Base-by-base conservation (phyloP, 2,888 invertebrate genomes). In the Melanostoma mellinum region DNA sequence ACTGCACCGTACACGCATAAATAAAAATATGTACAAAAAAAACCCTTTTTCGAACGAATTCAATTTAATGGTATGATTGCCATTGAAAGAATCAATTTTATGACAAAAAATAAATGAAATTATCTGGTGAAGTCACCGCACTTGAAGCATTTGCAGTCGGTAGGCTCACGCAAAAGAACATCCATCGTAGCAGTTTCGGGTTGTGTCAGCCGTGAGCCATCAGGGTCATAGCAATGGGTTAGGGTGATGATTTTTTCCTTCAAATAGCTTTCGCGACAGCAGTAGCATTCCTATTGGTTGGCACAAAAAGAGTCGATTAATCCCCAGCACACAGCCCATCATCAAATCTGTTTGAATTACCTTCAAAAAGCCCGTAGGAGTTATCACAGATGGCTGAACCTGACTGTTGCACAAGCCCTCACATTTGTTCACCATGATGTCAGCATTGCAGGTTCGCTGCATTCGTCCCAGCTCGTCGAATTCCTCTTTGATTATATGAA, bases 321-420 rank as follows among this genome's bases (percentile, higher is more conserved):
- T 42, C 20, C 20, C 20, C 20, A 35, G 8, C 5, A 2, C 10
- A 2, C 8, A 2, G 4, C 20, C 10, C 9, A 4, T 20, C 20
- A 44, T 20, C 20, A 44, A 56, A 44, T 71, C 42, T 50, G 42
- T 6, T 42, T n/a, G 10, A n/a, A 5, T 65, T 65, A 91, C 91
- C 88, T 97, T 98, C 85, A 96, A 92, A 92, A 98, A 97, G 87
- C 97, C 97, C 50, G 97, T 97, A 3, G 96, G 94, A 10, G 97
- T 95, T 76, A 96, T 94, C 42, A 97, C 97, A 61, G 97, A 97
- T 2, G 98, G 97, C 88, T 97, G 96, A 58, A 98, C 97, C 92
- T 97, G 97, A 86, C 98, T 98, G 86, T 94, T 95, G 90, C 98
- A 98, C 86, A 96, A 94, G 33, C 98, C 98, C 91, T 98, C 98